phyloP scores from a whole-genome alignment of 2,888 invertebrate genomes.

The Volucella inanis region DNA sequence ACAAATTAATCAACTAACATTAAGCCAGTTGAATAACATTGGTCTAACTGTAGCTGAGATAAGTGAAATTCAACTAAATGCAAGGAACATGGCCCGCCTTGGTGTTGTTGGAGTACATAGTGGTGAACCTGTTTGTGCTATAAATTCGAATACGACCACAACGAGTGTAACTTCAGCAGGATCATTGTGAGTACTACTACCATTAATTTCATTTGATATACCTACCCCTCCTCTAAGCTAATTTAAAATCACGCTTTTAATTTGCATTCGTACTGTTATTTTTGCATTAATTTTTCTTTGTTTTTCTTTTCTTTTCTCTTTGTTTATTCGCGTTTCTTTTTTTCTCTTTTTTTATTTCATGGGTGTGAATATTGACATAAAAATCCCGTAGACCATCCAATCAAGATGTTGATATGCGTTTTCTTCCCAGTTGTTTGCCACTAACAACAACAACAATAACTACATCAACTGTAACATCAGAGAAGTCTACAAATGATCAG shows the following conservation, averaged over 20 bases:
- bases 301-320: conserved; percentile 49
- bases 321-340: conserved; percentile 50
- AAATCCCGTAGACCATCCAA: conserved; percentile 63
- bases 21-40: conserved; percentile 85
- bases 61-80: conserved; percentile 86
- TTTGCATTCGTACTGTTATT: background rate
- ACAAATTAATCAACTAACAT: conserved; percentile 86
- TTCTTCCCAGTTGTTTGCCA: conserved; percentile 76
- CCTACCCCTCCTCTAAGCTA: background rate
- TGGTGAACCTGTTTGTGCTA: conserved; percentile 28
- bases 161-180: background rate
- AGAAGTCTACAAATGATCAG: conserved; percentile 46
- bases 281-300: conserved; percentile 36
- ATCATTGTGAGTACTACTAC: conserved; percentile 48
- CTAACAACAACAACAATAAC: conserved; percentile 63
- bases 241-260: background rate
- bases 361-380: conserved; percentile 54
- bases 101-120: conserved; percentile 79
- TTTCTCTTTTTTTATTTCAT: conserved; percentile 59
- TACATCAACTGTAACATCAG: conserved; percentile 54
- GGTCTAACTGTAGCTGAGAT: conserved; percentile 86
- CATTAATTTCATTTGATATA: too few relatives aligned
- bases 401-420: conserved; percentile 80
- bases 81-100: conserved; percentile 85
- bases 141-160: conserved; percentile 3